Conservation (phyloP, 2,113 vertebrate genomes). For the Zosterops lateralis region DNA sequence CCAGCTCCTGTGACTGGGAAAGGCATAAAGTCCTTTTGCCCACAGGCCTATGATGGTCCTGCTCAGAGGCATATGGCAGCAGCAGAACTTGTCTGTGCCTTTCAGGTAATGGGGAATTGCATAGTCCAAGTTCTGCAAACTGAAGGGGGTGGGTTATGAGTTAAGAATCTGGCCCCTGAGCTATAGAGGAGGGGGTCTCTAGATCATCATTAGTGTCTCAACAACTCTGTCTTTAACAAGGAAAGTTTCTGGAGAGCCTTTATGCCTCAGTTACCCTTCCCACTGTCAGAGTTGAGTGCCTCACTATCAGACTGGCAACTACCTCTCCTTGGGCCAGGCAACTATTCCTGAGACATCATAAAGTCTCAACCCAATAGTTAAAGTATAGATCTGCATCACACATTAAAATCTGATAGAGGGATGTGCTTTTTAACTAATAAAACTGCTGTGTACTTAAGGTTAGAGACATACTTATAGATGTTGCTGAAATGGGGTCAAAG, state of each 20-base stretch:
- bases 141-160: fast-evolving
- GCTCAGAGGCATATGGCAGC: background rate
- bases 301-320: background rate
- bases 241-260: background rate
- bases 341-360: background rate
- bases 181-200: background rate
- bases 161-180: background rate
- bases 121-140: background rate
- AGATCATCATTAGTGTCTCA: background rate
- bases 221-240: background rate
- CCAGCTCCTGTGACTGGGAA: background rate
- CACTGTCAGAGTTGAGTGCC: fast-evolving
- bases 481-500: background rate
- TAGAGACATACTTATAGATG: background rate
- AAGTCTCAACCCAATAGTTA: background rate
- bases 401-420: background rate
- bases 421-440: background rate
- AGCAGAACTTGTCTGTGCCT: background rate
- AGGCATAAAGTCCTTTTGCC: background rate
- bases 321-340: background rate
- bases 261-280: background rate
- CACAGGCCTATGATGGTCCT: background rate
- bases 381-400: background rate
- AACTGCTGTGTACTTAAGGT: background rate
- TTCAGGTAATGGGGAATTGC: background rate